Evolutionary conservation across 2,113 vertebrate species (phyloP).

Genomic region (Sorex araneus): DNA sequence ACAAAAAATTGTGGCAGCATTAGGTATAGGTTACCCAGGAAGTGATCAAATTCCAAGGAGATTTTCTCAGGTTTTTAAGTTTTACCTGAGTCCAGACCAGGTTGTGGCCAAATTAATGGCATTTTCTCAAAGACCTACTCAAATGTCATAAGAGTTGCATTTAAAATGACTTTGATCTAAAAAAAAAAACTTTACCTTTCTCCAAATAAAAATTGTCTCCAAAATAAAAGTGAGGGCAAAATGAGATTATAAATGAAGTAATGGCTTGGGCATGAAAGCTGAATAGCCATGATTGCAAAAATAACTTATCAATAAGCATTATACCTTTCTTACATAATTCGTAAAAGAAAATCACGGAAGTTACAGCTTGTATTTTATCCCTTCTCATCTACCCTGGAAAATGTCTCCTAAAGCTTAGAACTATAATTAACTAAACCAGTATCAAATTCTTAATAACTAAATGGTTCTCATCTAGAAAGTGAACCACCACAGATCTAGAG

Average conservation of each 20-base stretch:
- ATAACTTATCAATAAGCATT: background rate
- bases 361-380: background rate
- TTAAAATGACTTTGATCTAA: constrained; percentile 26
- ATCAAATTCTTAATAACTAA: background rate
- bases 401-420: background rate
- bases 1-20: background rate
- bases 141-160: background rate
- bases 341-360: background rate
- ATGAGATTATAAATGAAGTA: background rate
- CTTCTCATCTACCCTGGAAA: constrained; percentile 29
- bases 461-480: background rate
- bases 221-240: background rate
- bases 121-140: background rate
- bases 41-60: background rate
- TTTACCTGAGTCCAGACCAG: background rate
- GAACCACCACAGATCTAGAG: background rate
- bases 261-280: constrained; percentile 19
- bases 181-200: background rate
- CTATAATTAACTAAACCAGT: background rate
- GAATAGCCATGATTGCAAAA: background rate
- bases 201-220: background rate
- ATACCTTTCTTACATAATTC: background rate
- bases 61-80: background rate
- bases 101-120: background rate
- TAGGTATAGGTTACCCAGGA: background rate